These are phyloP conservation scores for Prionailurus bengalensis DNA, from an alignment of 2,113 vertebrate genomes.

Conservation along the genomic window DNA sequence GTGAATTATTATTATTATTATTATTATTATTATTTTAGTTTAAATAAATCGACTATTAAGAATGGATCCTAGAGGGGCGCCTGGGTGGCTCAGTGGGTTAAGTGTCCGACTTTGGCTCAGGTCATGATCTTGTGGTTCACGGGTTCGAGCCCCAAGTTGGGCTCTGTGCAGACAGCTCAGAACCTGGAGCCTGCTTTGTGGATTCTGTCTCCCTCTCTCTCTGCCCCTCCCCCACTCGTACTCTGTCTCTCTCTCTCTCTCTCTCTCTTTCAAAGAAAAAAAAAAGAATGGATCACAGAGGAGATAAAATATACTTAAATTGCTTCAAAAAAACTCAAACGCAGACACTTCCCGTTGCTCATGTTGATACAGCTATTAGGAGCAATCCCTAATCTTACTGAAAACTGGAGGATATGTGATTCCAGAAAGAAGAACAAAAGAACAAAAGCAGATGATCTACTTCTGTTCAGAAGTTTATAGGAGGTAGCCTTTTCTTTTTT, in stretches of 20 bases:
- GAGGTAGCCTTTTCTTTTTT: background rate
- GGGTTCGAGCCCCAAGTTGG: no score
- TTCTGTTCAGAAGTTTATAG: conserved; percentile 38
- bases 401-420: background rate
- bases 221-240: no score
- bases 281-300: background rate
- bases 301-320: background rate
- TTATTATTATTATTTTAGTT: background rate
- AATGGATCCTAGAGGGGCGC: background rate
- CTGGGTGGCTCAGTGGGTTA: no score
- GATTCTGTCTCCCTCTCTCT: no score
- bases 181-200: no score
- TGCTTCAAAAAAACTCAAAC: background rate
- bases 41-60: background rate
- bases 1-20: background rate
- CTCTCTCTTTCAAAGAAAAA: no score
- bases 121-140: no score
- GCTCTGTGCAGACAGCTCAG: no score
- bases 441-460: background rate
- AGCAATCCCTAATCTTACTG: background rate
- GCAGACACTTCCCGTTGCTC: background rate
- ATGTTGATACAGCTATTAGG: background rate
- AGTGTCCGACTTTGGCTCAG: no score
- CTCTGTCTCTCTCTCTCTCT: no score
- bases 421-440: background rate